Evolutionary conservation across 2,113 vertebrate species (phyloP).

Genomic region (Nansenia antarctica): DNA sequence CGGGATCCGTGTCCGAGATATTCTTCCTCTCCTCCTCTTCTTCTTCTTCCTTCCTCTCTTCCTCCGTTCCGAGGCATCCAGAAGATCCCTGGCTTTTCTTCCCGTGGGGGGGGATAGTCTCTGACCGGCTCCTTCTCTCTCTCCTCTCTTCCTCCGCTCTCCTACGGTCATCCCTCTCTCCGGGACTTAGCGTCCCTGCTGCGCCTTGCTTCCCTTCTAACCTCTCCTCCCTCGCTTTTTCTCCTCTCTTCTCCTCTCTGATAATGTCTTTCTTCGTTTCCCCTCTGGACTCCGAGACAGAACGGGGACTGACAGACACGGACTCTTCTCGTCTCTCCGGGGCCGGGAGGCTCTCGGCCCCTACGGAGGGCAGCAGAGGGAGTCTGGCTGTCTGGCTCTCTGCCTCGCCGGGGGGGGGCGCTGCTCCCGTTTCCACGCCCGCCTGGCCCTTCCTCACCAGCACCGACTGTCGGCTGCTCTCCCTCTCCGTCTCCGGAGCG

Average conservation of each 20-base stretch:
- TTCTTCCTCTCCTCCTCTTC: conserved; percentile 20
- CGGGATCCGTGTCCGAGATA: conserved; percentile 19
- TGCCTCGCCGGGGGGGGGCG: neutral
- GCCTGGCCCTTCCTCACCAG: conserved; percentile 55
- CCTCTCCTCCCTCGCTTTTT: conserved; percentile 3
- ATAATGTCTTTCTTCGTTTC: neutral
- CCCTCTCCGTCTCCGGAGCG: conserved; percentile 14
- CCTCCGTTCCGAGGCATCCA: too few relatives aligned
- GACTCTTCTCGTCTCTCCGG: conserved; percentile 31
- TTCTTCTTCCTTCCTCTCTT: neutral
- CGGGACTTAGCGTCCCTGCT: neutral
- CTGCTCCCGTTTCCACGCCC: conserved; percentile 10
- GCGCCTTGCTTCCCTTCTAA: neutral
- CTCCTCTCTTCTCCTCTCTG: conserved; percentile 1
- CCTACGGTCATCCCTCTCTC: neutral
- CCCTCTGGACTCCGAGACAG: too few relatives aligned
- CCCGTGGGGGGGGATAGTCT: neutral
- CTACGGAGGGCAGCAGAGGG: neutral
- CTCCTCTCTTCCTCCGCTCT: neutral
- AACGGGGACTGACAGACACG: too few relatives aligned
- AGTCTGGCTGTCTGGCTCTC: neutral
- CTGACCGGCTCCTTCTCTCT: too few relatives aligned
- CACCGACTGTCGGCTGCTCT: conserved; percentile 60
- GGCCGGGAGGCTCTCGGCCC: too few relatives aligned
- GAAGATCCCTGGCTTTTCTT: neutral